Evolutionary conservation across 2,113 vertebrate genomes (phyloP), one percentile per base, ranked within the genome.

Genomic region (Mastomys natalensis): DNA sequence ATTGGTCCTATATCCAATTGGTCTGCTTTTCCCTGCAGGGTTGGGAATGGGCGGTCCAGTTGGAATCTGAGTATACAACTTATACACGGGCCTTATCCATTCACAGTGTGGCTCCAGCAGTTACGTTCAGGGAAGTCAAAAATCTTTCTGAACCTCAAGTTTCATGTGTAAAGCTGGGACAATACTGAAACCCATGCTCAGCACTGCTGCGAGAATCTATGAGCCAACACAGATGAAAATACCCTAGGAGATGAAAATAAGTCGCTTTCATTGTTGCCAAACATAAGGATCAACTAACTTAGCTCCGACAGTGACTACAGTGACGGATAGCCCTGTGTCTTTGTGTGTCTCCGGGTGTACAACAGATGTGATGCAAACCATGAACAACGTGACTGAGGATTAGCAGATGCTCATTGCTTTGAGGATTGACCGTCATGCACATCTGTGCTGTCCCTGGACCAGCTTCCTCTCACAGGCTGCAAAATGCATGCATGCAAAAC

Each of bases 31-130:
- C 74, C 24, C 6, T 6, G 24, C 11, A 3, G 87, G 40, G 15
- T 2, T 31, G 1, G 8, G 43, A 55, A 1, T 0, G 11, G 48
- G 45, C 10, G 10, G 43, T 10, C 8, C 24, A 19, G 15, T 16
- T 48, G 70, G 31, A 72, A 72, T 45, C 64, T 4, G 12, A 9
- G 2, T 15, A 7, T 9, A 40, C 55, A 16, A 0, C 10, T 45
- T 48, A n/a, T 37, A 7, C 17, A 13, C 45, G 24, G 53, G 5
- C 17, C 74, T 15, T 31, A 0, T 53, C 26, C 8, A 7, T 29
- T 19, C 17, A 0, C 16, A 2, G 19, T 3, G 3, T 11, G 74
- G 17, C 13, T 29, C 62, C 60, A 16, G 11, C 10, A 68, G 62
- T 26, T 95, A 37, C 8, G 6, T 51, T 43, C 26, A 7, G 21